phyloP scores from a whole-genome alignment of 2,888 invertebrate genomes.

The Brassicogethes aeneus region DNA sequence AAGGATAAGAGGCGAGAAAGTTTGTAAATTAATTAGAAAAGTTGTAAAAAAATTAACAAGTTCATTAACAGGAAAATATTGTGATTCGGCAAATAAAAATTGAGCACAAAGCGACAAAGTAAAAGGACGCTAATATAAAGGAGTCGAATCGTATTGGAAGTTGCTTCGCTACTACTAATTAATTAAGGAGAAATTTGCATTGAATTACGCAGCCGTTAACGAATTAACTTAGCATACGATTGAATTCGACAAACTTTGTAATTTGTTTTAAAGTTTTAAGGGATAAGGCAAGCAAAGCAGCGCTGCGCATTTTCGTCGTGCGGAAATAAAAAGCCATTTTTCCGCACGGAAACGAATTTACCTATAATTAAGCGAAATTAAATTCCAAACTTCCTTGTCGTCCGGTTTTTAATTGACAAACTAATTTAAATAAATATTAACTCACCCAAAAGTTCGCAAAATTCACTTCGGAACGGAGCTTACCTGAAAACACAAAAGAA shows the following conservation, averaged over 20 bases:
- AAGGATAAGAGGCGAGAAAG: no score
- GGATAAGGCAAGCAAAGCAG: not conserved
- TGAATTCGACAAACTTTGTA: not conserved
- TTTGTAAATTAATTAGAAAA: no score
- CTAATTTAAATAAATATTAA: not conserved
- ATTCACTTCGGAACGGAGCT: no score
- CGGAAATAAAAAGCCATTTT: not conserved
- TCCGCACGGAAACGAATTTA: not conserved
- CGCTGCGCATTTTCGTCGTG: no score
- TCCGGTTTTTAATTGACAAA: not conserved
- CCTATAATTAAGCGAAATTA: not conserved
- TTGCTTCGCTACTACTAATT: not conserved
- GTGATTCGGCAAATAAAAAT: not conserved
- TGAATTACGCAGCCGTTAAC: not conserved
- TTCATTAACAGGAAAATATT: not conserved
- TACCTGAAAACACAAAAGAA: no score
- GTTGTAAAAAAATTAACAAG: no score
- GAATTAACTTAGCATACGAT: conserved; percentile 1
- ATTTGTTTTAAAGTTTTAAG: not conserved
- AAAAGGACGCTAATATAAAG: not conserved
- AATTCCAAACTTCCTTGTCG: not conserved
- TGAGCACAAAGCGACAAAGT: not conserved
- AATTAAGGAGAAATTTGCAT: not conserved
- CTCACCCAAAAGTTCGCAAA: no score
- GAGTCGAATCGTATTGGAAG: not conserved